These are phyloP conservation scores for Bombus superbus DNA, from an alignment of 1,140 invertebrate genomes.

Conservation along the genomic window DNA sequence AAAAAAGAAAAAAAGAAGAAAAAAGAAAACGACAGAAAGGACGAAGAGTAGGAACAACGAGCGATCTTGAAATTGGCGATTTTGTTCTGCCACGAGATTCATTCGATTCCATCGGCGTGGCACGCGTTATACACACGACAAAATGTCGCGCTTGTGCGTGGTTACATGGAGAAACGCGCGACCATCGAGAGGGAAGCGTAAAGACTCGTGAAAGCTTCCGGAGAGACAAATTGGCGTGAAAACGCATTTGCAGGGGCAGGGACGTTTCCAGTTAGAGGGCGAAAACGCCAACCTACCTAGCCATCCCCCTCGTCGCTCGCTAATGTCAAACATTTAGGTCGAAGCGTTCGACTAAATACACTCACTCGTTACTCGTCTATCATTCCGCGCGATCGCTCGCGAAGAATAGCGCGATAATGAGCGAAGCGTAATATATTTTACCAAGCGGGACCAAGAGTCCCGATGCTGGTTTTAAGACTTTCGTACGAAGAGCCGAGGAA, in stretches of 20 bases:
- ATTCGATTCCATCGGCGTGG: constrained; percentile 23
- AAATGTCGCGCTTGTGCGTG: constrained; percentile 60
- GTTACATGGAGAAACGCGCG: constrained; percentile 56
- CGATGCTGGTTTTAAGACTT: not conserved
- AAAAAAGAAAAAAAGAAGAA: constrained; percentile 32
- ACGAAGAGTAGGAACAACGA: not conserved
- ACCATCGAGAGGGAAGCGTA: constrained; percentile 74
- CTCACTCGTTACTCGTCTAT: constrained; percentile 76
- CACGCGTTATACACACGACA: constrained; percentile 45
- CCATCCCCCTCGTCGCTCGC: constrained; percentile 41
- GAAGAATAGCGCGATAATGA: constrained; percentile 80
- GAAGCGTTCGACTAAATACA: constrained; percentile 78
- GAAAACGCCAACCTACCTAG: constrained; percentile 44
- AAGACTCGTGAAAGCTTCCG: constrained; percentile 82
- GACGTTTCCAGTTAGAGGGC: constrained; percentile 43
- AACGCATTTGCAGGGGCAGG: constrained; percentile 77
- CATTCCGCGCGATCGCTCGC: constrained; percentile 78
- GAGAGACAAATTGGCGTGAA: constrained; percentile 81
- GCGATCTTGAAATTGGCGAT: constrained; percentile 53
- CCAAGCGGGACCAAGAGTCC: constrained; percentile 34
- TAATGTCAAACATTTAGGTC: constrained; percentile 81
- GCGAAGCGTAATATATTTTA: constrained; percentile 66
- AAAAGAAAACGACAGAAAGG: not conserved
- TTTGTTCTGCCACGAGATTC: constrained; percentile 27
- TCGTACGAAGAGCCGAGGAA: not conserved